A percentile compares a stretch with the other conserved stretches of the same genome.
Evolutionary conservation across 2,888 invertebrate genomes (phyloP).

Genomic region (Latheticus oryzae): DNA sequence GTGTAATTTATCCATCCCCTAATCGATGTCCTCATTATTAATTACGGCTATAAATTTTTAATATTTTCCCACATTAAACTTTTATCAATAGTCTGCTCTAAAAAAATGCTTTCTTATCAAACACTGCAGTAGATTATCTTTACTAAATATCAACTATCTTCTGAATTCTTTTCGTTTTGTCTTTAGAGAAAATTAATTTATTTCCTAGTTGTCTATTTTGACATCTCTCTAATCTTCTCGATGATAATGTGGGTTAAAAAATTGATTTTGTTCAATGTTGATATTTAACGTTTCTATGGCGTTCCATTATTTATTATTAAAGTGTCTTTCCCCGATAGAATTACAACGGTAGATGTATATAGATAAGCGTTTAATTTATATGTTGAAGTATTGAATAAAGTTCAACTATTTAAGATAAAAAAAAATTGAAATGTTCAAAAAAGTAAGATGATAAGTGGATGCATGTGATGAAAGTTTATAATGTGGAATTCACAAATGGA

Average conservation of each 20-base stretch:
- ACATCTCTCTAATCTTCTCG: constrained; percentile 5
- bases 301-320: constrained; percentile 53
- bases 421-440: constrained; percentile 10
- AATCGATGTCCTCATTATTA: constrained; percentile 8
- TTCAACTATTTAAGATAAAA: neutral
- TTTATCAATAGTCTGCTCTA: neutral
- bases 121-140: too few relatives aligned
- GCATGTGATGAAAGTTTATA: constrained; percentile 1
- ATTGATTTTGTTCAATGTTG: constrained; percentile 64
- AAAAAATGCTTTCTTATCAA: neutral
- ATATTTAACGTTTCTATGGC: constrained; percentile 58
- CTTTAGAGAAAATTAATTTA: too few relatives aligned
- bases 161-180: too few relatives aligned
- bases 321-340: constrained; percentile 41
- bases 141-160: too few relatives aligned
- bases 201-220: too few relatives aligned
- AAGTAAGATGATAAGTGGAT: constrained; percentile 1
- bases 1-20: too few relatives aligned
- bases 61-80: constrained; percentile 2
- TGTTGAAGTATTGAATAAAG: neutral
- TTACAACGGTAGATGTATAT: constrained; percentile 19
- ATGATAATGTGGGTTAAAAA: constrained; percentile 44
- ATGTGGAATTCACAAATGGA: constrained; percentile 53
- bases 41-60: constrained; percentile 1
- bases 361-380: constrained; percentile 26